These are phyloP conservation scores for Ispidina picta DNA, from an alignment of 2,797 vertebrate species.

Conservation along the genomic window DNA sequence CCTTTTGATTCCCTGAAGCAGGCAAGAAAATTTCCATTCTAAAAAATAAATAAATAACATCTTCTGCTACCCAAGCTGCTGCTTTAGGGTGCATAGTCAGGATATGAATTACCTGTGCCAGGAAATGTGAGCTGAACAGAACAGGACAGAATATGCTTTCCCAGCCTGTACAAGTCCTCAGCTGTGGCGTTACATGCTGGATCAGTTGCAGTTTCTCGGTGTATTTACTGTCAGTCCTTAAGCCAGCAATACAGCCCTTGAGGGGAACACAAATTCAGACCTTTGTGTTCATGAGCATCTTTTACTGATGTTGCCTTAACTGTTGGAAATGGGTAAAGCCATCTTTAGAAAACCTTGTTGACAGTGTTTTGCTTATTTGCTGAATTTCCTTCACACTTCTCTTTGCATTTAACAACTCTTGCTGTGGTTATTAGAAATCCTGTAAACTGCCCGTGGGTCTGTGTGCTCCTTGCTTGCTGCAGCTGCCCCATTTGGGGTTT, in stretches of 20 bases:
- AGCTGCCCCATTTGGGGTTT: not conserved
- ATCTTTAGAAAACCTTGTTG: not conserved
- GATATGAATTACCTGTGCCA: constrained; percentile 1
- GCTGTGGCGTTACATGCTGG: not conserved
- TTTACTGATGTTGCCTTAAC: not conserved
- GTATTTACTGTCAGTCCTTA: not conserved
- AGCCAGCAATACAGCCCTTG: not conserved
- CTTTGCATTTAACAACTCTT: not conserved
- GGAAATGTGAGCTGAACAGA: not conserved
- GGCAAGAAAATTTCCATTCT: not conserved
- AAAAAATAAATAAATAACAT: not conserved
- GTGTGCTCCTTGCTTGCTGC: not conserved
- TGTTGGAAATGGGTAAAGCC: not conserved
- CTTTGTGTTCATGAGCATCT: not conserved
- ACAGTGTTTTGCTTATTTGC: not conserved
- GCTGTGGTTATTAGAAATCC: not conserved
- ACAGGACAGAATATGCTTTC: not conserved
- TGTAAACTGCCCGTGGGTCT: not conserved
- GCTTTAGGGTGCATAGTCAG: not conserved
- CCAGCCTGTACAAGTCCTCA: not conserved
- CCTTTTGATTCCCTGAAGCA: not conserved
- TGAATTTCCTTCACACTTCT: not conserved
- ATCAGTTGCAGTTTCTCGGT: not conserved
- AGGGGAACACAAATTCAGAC: not conserved
- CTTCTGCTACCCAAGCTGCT: not conserved